Evolutionary conservation across 2,113 vertebrate genomes (phyloP), one percentile per base, ranked within the genome.

Genomic region (Rafetus swinhoei): DNA sequence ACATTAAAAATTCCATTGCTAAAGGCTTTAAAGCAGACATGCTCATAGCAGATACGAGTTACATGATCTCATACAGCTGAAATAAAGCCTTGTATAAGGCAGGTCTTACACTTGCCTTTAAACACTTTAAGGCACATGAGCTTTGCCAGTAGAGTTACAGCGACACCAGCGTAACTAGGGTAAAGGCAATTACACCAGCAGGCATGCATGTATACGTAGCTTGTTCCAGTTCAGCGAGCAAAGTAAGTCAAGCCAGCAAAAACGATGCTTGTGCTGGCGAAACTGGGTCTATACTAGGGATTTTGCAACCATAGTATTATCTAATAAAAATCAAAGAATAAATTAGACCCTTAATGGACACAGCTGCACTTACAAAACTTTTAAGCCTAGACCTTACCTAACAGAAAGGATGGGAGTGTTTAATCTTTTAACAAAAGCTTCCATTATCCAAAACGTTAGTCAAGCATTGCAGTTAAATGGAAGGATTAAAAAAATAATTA

Each of bases 391-490:
- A 84, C 27, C 35, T 2, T 32, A 21, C 59, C 69, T 81, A 50
- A 29, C 59, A 22, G 8, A 59, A 79, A 85, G 85, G 81, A 85
- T 1, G 3, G 65, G 88, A 14, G 84, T 22, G 2, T 54, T 86
- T 72, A 29, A 8, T 86, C 45, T 39, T 79, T 85, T 77, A 62
- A 52, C 89, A 86, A 55, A 92, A 89, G 84, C 21, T 57, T 27
- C 56, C 82, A 57, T 59, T 84, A 84, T 56, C 0, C 0, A 6
- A 0, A 84, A 84, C 1, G 32, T 79, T 62, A 82, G 74, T 54
- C 93, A 90, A 7, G 8, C 25, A 15, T 39, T 8, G 1, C 76
- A 84, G 55, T 91, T 27, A 45, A 92, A 79, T n/a, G 27, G 60
- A 13, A 32, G 60, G 6, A 6, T 62, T 62, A 62, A 62, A 29